Conservation (phyloP, 2,888 invertebrate species). For the Eristalis pertinax region DNA sequence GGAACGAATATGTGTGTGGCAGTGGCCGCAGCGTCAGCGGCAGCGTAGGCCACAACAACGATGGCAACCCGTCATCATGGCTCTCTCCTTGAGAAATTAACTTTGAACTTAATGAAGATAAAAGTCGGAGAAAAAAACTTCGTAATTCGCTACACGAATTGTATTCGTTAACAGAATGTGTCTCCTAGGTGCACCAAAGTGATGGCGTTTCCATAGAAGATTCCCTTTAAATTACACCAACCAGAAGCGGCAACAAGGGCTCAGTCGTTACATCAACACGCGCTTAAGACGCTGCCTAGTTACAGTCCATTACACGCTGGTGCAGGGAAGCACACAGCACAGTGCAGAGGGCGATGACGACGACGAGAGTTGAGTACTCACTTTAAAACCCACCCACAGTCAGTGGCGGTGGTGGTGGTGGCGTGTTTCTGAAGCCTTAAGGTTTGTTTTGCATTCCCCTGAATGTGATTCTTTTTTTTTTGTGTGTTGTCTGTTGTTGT, state of each 20-base stretch:
- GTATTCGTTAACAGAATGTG: slow-evolving; percentile 15
- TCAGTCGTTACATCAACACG: slow-evolving; percentile 42
- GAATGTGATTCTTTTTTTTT: background rate
- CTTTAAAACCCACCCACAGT: slow-evolving; percentile 58
- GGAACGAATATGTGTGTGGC: background rate
- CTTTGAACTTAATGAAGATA: slow-evolving; percentile 50
- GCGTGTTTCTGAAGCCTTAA: slow-evolving; percentile 50
- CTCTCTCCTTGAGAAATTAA: slow-evolving; percentile 34
- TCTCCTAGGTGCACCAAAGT: slow-evolving; percentile 43
- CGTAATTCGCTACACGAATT: slow-evolving; percentile 19
- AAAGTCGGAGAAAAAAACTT: slow-evolving; percentile 30
- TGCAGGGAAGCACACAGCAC: background rate
- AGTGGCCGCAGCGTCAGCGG: background rate
- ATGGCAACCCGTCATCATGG: slow-evolving; percentile 1
- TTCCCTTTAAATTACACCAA: slow-evolving; percentile 27
- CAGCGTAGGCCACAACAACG: background rate
- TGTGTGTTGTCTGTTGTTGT: too few species aligned
- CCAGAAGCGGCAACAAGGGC: slow-evolving; percentile 21
- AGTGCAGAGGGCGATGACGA: background rate
- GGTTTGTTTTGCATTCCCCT: slow-evolving; percentile 50
- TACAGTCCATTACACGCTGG: slow-evolving; percentile 53
- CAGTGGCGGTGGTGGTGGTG: slow-evolving; percentile 21
- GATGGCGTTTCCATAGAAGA: slow-evolving; percentile 31
- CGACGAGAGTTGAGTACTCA: slow-evolving; percentile 1
- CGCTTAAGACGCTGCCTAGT: slow-evolving; percentile 57